A percentile compares a stretch with the other conserved stretches of the same genome.
Conservation (phyloP, 2,888 invertebrate genomes). For the Masnerella sp. region DNA sequence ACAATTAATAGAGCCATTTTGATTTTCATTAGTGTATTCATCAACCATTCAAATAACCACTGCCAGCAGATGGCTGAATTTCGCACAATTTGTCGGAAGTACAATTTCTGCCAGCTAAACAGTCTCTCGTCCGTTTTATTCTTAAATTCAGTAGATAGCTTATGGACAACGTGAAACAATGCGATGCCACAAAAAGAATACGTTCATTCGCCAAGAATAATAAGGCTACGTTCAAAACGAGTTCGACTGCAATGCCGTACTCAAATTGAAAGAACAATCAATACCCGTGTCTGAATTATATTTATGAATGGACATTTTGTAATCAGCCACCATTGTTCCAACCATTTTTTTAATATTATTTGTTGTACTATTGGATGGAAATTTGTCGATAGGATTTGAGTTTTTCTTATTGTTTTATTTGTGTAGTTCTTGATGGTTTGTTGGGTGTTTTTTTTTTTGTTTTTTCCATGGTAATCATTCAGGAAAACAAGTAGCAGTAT, state of each 20-base stretch:
- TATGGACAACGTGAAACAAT: constrained; percentile 44
- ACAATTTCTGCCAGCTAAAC: constrained; percentile 46
- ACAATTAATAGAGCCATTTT: constrained; percentile 16
- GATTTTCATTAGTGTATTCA: constrained; percentile 28
- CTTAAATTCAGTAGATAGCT: constrained; percentile 48
- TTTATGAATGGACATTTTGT: constrained; percentile 7
- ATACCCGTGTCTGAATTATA: not conserved
- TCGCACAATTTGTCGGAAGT: constrained; percentile 40
- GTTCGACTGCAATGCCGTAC: constrained; percentile 16
- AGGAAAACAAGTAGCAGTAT: no score
- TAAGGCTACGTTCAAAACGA: constrained; percentile 25
- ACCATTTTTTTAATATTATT: not conserved
- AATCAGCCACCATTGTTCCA: not conserved
- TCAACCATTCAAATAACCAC: constrained; percentile 23
- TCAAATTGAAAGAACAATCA: constrained; percentile 29
- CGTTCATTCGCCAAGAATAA: constrained; percentile 44
- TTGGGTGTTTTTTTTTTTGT: no score
- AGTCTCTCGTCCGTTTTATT: constrained; percentile 41
- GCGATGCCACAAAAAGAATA: constrained; percentile 31
- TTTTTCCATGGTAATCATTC: no score
- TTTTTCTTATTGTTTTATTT: no score
- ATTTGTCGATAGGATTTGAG: no score
- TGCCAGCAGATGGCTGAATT: constrained; percentile 31
- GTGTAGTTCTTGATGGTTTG: no score
- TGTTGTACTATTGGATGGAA: no score